Evolutionary conservation across 2,888 invertebrate species (phyloP).

Genomic region (Napeogenes inachia): DNA sequence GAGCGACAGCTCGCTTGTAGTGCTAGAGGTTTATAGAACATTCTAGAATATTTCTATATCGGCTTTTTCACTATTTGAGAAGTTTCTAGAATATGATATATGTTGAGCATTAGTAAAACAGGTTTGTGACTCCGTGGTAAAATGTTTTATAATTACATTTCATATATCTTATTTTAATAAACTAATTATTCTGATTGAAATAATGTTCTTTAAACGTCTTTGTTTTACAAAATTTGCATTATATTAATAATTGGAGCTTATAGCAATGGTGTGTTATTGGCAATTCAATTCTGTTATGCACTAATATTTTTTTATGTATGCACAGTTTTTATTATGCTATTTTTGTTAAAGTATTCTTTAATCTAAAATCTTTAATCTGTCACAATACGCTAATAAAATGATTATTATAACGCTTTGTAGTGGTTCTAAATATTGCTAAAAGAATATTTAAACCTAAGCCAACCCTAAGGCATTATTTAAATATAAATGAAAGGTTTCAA

Average conservation of each 20-base stretch:
- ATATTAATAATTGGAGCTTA: not conserved
- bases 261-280: not conserved
- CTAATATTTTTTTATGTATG: not conserved
- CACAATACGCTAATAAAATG: too few relatives aligned
- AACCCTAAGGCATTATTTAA: too few relatives aligned
- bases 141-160: too few relatives aligned
- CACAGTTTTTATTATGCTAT: not conserved
- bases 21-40: slow-evolving; percentile 19
- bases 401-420: not conserved
- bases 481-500: too few relatives aligned
- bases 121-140: too few relatives aligned
- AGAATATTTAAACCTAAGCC: too few relatives aligned
- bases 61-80: not conserved
- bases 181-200: too few relatives aligned
- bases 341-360: not conserved
- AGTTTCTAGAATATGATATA: not conserved
- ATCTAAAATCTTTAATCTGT: not conserved
- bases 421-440: not conserved
- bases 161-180: too few relatives aligned
- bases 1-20: slow-evolving; percentile 41
- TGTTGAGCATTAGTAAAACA: too few relatives aligned
- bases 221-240: not conserved
- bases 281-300: not conserved
- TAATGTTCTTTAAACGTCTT: slow-evolving; percentile 2
- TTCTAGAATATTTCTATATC: slow-evolving; percentile 13